phyloP scores from a whole-genome alignment of 2,113 vertebrate genomes.

The Sceloporus tristichus region DNA sequence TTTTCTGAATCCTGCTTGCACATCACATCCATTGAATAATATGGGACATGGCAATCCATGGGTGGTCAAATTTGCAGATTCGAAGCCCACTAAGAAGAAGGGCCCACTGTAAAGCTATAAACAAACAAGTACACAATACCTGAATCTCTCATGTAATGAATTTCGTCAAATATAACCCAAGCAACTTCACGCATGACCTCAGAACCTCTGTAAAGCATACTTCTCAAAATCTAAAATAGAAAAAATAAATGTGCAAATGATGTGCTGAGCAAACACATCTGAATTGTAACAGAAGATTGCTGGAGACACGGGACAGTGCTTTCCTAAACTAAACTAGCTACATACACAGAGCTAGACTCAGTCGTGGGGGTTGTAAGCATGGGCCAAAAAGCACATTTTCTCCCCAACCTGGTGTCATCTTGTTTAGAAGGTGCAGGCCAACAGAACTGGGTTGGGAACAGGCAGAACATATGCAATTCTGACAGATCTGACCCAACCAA shows the following conservation, averaged over 20 bases:
- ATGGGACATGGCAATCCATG: too few species aligned
- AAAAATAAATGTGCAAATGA: background rate
- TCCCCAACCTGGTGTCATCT: too few species aligned
- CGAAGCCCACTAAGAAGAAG: too few species aligned
- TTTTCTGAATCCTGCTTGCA: too few species aligned
- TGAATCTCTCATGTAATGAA: constrained; percentile 98
- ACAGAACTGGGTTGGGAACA: too few species aligned
- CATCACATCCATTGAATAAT: too few species aligned
- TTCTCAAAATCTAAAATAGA: constrained; percentile 90
- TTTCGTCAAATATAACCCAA: constrained; percentile 99
- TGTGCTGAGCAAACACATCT: background rate
- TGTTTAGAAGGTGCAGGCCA: too few species aligned
- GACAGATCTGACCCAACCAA: too few species aligned
- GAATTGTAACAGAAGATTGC: background rate
- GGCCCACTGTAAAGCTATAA: background rate
- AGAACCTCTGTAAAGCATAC: constrained; percentile 97
- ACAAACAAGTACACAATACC: constrained; percentile 73
- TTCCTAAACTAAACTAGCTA: background rate
- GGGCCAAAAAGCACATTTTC: background rate
- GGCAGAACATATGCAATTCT: too few species aligned
- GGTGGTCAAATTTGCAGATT: too few species aligned
- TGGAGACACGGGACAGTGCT: background rate
- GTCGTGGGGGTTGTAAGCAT: background rate
- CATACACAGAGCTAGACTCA: background rate
- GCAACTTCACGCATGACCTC: constrained; percentile 99